Evolutionary conservation across 2,888 invertebrate species (phyloP), one percentile per base, ranked within the genome.

Genomic region (Carabus problematicus): DNA sequence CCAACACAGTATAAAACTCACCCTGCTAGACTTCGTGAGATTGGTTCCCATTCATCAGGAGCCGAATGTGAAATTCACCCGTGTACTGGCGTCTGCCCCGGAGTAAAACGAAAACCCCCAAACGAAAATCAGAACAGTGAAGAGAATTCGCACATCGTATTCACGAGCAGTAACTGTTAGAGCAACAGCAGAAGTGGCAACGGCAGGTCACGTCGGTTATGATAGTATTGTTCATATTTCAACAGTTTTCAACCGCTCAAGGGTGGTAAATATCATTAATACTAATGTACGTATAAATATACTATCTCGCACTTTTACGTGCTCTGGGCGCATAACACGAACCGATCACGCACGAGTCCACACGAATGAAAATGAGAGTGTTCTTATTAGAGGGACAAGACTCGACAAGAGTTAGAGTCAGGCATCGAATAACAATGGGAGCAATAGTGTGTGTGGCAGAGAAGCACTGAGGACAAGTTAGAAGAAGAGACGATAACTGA

Each of bases 21-120:
- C 82, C 76, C 82, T 80, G 77, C 82, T 82, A 74, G 80, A 74
- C 76, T 82, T 83, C 74, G 83, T 83, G 75, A 83, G 79, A 78
- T 82, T 82, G 79, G 83, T 81, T 79, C 83, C 83, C 84, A 83
- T 84, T 82, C 83, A 82, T 81, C 77, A 77, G 78, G 73, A 60
- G 47, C 14, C 52, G 29, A 18, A 56, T 39, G 14, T 12, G 11
- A 52, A 52, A 52, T 19, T 52, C 19, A 29, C 29, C 29, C 29
- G 29, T 29, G 29, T 29, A 6, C 45, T 45, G n/a, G n/a, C 8
- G 19, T 56, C 29, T 56, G 18, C n/a, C 56, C 1, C 18, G 7
- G 29, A 56, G n/a, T 1, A 56, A 18, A 29, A 11, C 56, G 40
- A 56, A 56, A 56, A 52, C 52, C 9, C 19, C 18, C 1, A 52